These are phyloP conservation scores for Leptogaster cylindrica DNA, from an alignment of 2,888 invertebrate genomes.

Conservation along the genomic window DNA sequence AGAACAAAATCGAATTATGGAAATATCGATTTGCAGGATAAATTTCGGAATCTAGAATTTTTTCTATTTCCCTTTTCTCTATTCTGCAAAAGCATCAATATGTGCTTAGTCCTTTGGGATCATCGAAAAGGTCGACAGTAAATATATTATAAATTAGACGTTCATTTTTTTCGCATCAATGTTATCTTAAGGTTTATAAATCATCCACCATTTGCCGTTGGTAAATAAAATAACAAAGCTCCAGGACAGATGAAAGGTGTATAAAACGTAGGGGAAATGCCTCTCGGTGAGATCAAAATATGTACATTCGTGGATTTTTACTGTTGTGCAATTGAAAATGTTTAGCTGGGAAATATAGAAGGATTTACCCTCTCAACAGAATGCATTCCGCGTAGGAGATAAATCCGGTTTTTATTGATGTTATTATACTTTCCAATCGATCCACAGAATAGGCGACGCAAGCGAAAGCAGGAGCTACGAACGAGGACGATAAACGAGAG, in stretches of 20 bases:
- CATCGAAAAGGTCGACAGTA: no score
- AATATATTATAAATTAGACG: slow-evolving; percentile 21
- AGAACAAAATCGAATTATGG: no score
- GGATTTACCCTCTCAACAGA: slow-evolving; percentile 33
- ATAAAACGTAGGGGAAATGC: neutral
- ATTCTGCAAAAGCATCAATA: no score
- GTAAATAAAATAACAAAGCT: slow-evolving; percentile 14
- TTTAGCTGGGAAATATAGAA: slow-evolving; percentile 9
- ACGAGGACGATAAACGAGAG: slow-evolving; percentile 9
- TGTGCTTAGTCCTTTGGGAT: no score
- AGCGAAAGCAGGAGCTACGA: no score
- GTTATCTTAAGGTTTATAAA: slow-evolving; percentile 33
- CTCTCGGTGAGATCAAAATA: neutral
- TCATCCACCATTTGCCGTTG: slow-evolving; percentile 31
- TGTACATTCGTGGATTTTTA: slow-evolving; percentile 6
- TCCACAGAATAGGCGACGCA: slow-evolving; percentile 14
- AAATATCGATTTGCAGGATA: no score
- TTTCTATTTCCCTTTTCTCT: no score
- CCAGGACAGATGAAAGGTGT: neutral
- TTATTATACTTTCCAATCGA: slow-evolving; percentile 30
- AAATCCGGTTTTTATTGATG: slow-evolving; percentile 37
- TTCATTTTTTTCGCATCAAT: slow-evolving; percentile 21
- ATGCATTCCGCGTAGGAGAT: slow-evolving; percentile 16
- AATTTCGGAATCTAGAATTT: no score
- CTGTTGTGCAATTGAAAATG: neutral